Conservation (phyloP, 2,888 invertebrate species). For the Germaria angustata region DNA sequence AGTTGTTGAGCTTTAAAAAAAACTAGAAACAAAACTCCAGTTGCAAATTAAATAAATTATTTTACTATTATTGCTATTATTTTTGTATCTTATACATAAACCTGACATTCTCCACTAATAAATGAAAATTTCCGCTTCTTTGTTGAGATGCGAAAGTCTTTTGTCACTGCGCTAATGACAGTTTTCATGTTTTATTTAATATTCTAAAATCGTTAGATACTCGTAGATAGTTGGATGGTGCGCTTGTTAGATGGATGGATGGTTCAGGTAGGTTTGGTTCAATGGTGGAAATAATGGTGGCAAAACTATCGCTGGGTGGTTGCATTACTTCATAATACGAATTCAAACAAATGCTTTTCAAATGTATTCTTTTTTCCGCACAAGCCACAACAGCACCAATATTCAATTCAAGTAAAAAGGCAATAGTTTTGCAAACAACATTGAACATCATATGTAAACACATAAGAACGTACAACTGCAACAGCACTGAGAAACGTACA, state of each 20-base stretch:
- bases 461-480: slow-evolving; percentile 41
- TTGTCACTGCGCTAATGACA: not conserved
- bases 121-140: too few species aligned
- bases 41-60: too few species aligned
- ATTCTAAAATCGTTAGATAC: slow-evolving; percentile 63
- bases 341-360: slow-evolving; percentile 35
- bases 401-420: slow-evolving; percentile 25
- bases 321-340: slow-evolving; percentile 26
- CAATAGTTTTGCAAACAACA: slow-evolving; percentile 60
- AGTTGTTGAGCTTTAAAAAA: too few species aligned
- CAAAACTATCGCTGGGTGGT: slow-evolving; percentile 37
- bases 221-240: slow-evolving; percentile 13
- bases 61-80: too few species aligned
- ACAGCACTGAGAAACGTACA: slow-evolving; percentile 16
- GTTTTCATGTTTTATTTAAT: slow-evolving; percentile 51
- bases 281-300: slow-evolving; percentile 53
- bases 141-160: too few species aligned
- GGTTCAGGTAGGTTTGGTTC: slow-evolving; percentile 37
- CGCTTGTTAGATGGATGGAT: slow-evolving; percentile 36
- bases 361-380: slow-evolving; percentile 11
- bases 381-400: slow-evolving; percentile 28
- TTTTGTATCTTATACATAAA: too few species aligned
- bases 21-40: too few species aligned
- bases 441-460: slow-evolving; percentile 60
- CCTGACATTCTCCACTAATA: too few species aligned